Base-by-base conservation (phyloP, 2,113 vertebrate species). In the Calypte anna region DNA sequence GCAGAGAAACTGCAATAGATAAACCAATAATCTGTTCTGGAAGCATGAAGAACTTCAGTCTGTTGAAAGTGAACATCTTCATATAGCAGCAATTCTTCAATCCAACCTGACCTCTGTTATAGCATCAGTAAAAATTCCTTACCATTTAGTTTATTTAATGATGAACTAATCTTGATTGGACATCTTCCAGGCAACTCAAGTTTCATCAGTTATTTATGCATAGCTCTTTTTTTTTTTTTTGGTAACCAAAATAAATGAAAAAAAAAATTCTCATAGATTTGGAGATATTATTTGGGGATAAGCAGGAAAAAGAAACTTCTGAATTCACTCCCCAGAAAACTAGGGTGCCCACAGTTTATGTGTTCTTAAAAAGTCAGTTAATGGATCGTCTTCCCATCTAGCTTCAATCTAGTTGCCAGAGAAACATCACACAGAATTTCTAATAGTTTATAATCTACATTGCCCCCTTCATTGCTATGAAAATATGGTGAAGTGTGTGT, bases 361-460 rank as follows among this genome's bases (percentile, higher is more conserved):
- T 76, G 30, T 55, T 76, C 77, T 93, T 68, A 78, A 96, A 95
- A 86, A 70, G 38, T 74, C 67, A 92, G 79, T 83, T 94, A 95
- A 80, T 27, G 79, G 76, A 82, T 80, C 86, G 30, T 69, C 48
- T 88, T 93, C 18, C 24, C 24, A 19, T 67, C 28, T 84, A 83
- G 82, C 53, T 88, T 94, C 46, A 64, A 53, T 76, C 68, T 55
- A 82, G n/a, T 76, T 94, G 20, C 57, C 57, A 89, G 48, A 84
- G 80, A 86, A 91, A 31, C 16, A 77, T 72, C 70, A 79, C 17
- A 62, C 10, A 51, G 11, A 54, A 68, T 88, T 84, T 61, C 53
- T 94, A 61, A 46, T 38, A 83, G 18, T 51, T 90, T 54, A 73
- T 43, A 46, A 88, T 58, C 50, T 54, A 50, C 9, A 30, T 50